Evolutionary conservation across 2,797 vertebrate genomes (phyloP).

Genomic region (Smutsia gigantea): DNA sequence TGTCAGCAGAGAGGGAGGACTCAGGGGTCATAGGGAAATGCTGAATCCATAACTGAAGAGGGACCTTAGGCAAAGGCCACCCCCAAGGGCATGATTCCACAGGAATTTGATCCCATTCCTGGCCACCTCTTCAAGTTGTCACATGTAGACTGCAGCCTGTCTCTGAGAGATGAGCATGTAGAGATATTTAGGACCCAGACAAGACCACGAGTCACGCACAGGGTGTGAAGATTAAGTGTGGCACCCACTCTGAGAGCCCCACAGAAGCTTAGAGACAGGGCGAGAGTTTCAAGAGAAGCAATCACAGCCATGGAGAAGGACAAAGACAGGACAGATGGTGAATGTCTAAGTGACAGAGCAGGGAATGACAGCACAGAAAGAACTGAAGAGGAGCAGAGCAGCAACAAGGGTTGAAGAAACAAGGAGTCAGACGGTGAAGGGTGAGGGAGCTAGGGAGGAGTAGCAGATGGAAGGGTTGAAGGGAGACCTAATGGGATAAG

Average conservation of each 20-base stretch:
- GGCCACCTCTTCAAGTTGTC: background rate
- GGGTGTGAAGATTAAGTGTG: background rate
- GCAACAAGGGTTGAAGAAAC: background rate
- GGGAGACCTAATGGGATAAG: background rate
- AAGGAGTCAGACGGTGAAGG: background rate
- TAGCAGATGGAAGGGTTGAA: background rate
- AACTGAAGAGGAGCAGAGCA: background rate
- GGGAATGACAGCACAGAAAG: background rate
- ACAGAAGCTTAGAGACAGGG: background rate
- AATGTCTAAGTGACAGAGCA: background rate
- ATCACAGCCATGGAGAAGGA: background rate
- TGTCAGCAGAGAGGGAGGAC: background rate
- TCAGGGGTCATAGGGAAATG: background rate
- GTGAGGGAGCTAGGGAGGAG: background rate
- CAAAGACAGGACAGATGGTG: background rate
- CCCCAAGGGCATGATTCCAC: background rate
- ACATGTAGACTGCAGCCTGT: background rate
- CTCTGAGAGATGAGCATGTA: background rate
- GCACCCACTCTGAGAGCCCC: background rate
- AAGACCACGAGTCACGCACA: background rate
- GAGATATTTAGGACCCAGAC: background rate
- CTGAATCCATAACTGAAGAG: background rate
- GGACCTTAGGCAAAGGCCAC: background rate
- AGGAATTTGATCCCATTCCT: background rate
- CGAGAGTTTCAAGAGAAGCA: background rate